These are phyloP conservation scores for Callionymus lyra DNA, from an alignment of 2,113 vertebrate genomes.

Conservation along the genomic window DNA sequence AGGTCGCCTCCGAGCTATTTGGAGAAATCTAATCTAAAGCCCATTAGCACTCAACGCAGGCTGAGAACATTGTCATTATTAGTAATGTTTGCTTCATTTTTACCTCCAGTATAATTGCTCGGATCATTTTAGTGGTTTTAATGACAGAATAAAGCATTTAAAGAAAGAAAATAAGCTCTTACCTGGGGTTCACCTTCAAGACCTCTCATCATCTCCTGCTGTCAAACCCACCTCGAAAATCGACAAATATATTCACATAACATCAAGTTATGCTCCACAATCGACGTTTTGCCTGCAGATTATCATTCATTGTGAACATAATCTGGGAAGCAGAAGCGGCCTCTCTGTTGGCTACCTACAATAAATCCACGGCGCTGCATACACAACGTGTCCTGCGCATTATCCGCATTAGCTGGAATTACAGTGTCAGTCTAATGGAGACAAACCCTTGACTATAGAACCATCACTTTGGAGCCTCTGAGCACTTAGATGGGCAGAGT, in stretches of 20 bases:
- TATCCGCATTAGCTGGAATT: conserved; percentile 72
- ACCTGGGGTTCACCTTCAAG: conserved; percentile 41
- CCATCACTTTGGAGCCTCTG: neutral
- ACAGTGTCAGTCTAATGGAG: conserved; percentile 26
- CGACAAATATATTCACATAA: conserved; percentile 7
- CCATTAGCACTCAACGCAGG: conserved; percentile 1
- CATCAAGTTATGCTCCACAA: neutral
- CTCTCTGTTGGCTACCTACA: conserved; percentile 17
- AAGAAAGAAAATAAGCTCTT: neutral
- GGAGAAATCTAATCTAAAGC: conserved; percentile 18
- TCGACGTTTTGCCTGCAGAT: conserved; percentile 15
- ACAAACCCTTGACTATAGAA: neutral
- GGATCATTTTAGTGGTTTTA: neutral
- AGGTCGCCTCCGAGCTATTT: neutral
- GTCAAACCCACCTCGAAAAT: conserved; percentile 8
- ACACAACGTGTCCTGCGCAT: conserved; percentile 41
- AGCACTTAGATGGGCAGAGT: too few relatives aligned
- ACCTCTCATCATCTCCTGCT: conserved; percentile 25
- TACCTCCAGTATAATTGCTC: too few relatives aligned
- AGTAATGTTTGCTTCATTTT: too few relatives aligned
- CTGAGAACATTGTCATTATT: too few relatives aligned
- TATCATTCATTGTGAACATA: conserved; percentile 15
- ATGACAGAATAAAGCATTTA: neutral
- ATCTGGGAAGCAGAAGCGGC: conserved; percentile 12
- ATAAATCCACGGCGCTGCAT: conserved; percentile 36